A percentile compares a stretch with the other conserved stretches of the same genome.
Conservation (phyloP, 2,888 invertebrate genomes). For the Eupithecia pulchellata region DNA sequence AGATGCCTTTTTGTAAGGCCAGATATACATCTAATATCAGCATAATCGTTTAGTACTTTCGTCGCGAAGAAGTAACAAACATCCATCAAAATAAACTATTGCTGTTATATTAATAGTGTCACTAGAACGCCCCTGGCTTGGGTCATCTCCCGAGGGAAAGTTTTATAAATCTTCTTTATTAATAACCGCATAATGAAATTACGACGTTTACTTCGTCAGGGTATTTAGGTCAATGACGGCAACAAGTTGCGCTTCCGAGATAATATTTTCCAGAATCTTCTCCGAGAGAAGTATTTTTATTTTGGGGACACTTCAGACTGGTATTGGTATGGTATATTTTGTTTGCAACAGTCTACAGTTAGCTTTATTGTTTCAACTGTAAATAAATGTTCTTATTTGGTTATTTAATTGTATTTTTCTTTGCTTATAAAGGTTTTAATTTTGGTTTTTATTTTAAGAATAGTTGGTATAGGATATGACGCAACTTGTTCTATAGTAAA, state of each 20-base stretch:
- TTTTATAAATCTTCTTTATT: conserved; percentile 2
- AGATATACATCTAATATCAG: not conserved
- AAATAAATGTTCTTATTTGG: no score
- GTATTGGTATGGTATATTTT: no score
- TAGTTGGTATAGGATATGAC: no score
- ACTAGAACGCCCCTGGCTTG: not conserved
- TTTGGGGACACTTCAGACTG: no score
- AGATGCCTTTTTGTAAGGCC: no score
- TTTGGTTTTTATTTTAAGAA: no score
- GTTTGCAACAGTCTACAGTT: no score
- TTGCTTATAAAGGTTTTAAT: no score
- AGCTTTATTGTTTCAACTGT: no score
- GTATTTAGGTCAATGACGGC: not conserved
- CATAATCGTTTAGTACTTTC: not conserved
- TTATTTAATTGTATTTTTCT: no score
- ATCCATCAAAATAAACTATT: not conserved
- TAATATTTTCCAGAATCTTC: not conserved
- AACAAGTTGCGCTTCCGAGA: not conserved
- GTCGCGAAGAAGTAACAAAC: not conserved
- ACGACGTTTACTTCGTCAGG: not conserved
- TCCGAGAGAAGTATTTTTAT: not conserved
- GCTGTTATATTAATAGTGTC: not conserved
- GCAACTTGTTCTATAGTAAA: no score
- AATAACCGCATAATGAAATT: not conserved
- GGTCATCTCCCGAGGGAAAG: not conserved